Base-by-base conservation (phyloP, 1,140 invertebrate species). In the Rhysida immarginata region DNA sequence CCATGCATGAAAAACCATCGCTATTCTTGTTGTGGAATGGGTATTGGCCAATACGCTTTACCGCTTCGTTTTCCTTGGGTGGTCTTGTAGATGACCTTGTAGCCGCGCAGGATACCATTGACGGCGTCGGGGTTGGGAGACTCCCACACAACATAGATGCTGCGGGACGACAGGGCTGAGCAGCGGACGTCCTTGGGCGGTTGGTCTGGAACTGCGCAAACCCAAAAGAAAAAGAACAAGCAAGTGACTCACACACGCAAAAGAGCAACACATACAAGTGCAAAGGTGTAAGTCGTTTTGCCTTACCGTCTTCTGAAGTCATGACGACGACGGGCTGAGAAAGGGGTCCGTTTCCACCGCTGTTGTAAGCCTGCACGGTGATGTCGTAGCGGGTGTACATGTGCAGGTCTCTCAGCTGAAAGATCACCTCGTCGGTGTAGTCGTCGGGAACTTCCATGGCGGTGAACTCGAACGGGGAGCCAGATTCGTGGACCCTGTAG, bases 331-430 rank as follows among this genome's bases (percentile, higher is more conserved):
- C 77, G 69, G 93, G 88, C 44, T 85, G 82, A 26, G 86, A 90
- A 65, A 87, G 80, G 0, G 93, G 92, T 41, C 93, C 92, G 1
- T 85, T 81, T 14, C 92, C 92, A 63, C 92, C 83, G 70, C 88
- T 87, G 71, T 96, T 97, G 67, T 92, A 96, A 0, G 91, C 90
- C 74, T 94, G 90, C 18, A 95, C 88, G 8, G 95, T 87, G 0
- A 96, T 85, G 2, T 85, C 83, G 70, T 96, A 97, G 69, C 93
- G 86, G 0, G 91, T 95, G 71, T 92, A 96, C 14, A 89, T 93
- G 61, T 81, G 79, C 60, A 89, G 72, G 45, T 77, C 75, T 64
- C 90, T 84, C 65, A 86, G 81, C 55, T 91, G 73, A 53, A 70
- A 67, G 54, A 63, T 58, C 67, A 89, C 86, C 71, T 93, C 87